A percentile compares a stretch with the other conserved stretches of the same genome.
phyloP scores from a whole-genome alignment of 1,140 invertebrate species.

The Charaxes varanes region DNA sequence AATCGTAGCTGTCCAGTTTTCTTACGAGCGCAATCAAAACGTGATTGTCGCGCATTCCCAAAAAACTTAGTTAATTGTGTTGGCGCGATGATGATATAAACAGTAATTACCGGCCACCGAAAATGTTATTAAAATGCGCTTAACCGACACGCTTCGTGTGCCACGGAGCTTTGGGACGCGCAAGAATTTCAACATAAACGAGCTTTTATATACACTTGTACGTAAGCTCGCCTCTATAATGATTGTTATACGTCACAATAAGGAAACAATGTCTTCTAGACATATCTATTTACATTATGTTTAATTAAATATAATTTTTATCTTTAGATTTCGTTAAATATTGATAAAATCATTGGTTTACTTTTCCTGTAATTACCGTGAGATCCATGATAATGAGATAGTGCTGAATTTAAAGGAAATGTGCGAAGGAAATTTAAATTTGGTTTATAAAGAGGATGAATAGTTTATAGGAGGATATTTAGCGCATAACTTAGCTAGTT shows the following conservation, averaged over 20 bases:
- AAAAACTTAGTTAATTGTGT: slow-evolving; percentile 68
- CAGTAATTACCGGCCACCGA: slow-evolving; percentile 59
- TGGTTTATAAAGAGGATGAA: too few species aligned
- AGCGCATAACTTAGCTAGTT: too few species aligned
- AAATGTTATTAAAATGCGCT: slow-evolving; percentile 71
- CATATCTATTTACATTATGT: slow-evolving; percentile 10
- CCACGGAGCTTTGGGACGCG: slow-evolving; percentile 7
- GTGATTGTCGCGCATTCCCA: slow-evolving; percentile 65
- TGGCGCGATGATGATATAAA: slow-evolving; percentile 61
- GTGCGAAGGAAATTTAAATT: too few species aligned
- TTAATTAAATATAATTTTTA: too few species aligned
- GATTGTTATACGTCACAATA: too few species aligned
- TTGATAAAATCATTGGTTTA: too few species aligned
- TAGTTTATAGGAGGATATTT: too few species aligned
- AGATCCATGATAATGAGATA: too few species aligned
- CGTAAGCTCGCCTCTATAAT: too few species aligned
- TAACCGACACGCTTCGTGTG: slow-evolving; percentile 47
- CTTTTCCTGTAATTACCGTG: too few species aligned
- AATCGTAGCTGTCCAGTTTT: slow-evolving; percentile 39
- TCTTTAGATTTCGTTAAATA: too few species aligned
- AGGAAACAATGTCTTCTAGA: slow-evolving; percentile 4
- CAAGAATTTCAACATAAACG: slow-evolving; percentile 9
- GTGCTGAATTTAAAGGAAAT: too few species aligned
- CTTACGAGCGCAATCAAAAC: slow-evolving; percentile 62
- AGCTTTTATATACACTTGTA: slow-evolving; percentile 4